Percentiles rank a stretch among this genome's conserved stretches.
phyloP scores from a whole-genome alignment of 2,888 invertebrate genomes.

The Drosophila gaucha region DNA sequence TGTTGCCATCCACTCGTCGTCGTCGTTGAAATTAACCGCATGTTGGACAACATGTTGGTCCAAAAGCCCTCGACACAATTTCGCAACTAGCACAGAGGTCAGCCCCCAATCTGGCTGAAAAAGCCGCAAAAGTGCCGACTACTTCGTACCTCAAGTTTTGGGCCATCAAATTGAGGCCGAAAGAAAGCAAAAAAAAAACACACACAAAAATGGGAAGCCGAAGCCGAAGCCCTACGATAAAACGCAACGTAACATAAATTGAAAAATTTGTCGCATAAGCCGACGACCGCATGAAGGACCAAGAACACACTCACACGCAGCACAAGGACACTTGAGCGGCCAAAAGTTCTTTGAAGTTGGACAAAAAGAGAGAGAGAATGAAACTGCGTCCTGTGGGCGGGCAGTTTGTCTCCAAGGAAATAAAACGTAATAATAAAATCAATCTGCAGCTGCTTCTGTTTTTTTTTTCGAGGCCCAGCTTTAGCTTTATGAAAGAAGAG shows the following conservation, averaged over 20 bases:
- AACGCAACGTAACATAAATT: conserved; percentile 64
- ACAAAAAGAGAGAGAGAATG: conserved; percentile 12
- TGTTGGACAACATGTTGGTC: conserved; percentile 9
- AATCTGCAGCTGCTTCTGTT: conserved; percentile 64
- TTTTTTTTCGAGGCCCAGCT: conserved; percentile 25
- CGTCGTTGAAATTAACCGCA: conserved; percentile 1
- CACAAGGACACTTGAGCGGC: conserved; percentile 66
- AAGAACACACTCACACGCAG: conserved; percentile 34
- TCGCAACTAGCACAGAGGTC: conserved; percentile 19
- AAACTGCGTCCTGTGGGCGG: conserved; percentile 51
- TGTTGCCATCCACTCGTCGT: not conserved
- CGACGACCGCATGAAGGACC: conserved; percentile 54
- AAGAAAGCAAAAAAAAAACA: conserved; percentile 8
- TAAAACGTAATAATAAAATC: conserved; percentile 79
- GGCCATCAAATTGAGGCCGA: conserved; percentile 58
- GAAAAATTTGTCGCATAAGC: conserved; percentile 72
- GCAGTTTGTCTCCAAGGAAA: conserved; percentile 81
- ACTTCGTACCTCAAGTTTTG: conserved; percentile 49
- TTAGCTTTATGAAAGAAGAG: conserved; percentile 47
- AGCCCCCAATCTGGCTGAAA: conserved; percentile 31
- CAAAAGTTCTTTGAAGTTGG: conserved; percentile 78
- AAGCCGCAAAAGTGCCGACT: conserved; percentile 67
- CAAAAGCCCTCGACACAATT: conserved; percentile 49
- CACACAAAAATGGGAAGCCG: conserved; percentile 36
- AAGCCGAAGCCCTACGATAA: conserved; percentile 54